Percentiles rank a stretch among this genome's conserved stretches.
phyloP scores from a whole-genome alignment of 1,140 invertebrate genomes.

The Venustaconcha ellipsiformis region DNA sequence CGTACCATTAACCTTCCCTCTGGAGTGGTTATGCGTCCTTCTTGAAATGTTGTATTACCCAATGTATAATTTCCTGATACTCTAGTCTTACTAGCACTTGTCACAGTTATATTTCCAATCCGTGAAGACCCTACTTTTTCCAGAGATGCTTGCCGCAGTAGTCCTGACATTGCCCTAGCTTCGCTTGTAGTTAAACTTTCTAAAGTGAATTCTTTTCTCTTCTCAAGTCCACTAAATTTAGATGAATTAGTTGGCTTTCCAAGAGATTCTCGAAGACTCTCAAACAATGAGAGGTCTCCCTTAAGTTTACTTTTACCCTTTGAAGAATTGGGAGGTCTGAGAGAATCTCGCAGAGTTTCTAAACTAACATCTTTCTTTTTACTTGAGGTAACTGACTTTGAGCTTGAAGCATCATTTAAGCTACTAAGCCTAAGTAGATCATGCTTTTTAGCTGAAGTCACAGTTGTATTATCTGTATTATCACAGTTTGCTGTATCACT shows the following conservation, averaged over 20 bases:
- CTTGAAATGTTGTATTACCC: constrained; percentile 41
- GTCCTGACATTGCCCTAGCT: constrained; percentile 64
- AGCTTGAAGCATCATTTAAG: constrained; percentile 23
- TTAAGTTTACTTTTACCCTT: constrained; percentile 43
- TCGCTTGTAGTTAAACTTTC: constrained; percentile 65
- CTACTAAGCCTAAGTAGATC: constrained; percentile 35
- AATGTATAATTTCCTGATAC: constrained; percentile 52
- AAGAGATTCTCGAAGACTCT: constrained; percentile 52
- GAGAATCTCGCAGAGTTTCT: constrained; percentile 27
- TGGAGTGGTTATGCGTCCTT: constrained; percentile 58
- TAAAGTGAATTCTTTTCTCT: constrained; percentile 62
- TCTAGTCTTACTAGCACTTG: constrained; percentile 59
- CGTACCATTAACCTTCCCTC: constrained; percentile 61
- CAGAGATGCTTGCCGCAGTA: constrained; percentile 64
- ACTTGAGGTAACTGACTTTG: constrained; percentile 25
- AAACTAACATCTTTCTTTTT: constrained; percentile 42
- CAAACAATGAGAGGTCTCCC: constrained; percentile 43
- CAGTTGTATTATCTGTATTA: constrained; percentile 13
- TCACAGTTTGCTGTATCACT: constrained; percentile 20
- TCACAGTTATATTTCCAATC: constrained; percentile 53
- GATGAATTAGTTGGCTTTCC: constrained; percentile 54
- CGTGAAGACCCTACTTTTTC: constrained; percentile 65
- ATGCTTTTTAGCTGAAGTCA: constrained; percentile 18
- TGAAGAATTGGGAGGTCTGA: constrained; percentile 48
- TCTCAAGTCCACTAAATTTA: constrained; percentile 51